Evolutionary conservation across 2,797 vertebrate species (phyloP), one percentile per base, ranked within the genome.

Genomic region (Gila robusta): DNA sequence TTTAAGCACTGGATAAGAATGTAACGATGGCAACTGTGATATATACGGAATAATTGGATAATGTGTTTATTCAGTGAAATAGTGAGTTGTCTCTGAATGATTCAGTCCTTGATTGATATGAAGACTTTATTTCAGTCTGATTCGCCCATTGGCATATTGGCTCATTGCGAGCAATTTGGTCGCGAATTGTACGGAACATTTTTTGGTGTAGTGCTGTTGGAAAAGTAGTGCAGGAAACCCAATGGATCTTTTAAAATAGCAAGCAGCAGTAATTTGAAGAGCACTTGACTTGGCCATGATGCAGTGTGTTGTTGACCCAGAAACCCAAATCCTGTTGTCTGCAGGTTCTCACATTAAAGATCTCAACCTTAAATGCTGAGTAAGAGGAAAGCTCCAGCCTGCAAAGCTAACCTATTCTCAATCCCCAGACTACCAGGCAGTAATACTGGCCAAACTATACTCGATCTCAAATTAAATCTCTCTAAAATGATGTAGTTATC

Each of bases 281-380:
- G 44, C 72, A 77, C 32, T 66, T 76, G 32, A 77, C 32, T 66
- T 76, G 32, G 72, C 62, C 47, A 11, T 72, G 41, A 82, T 49
- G 19, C 32, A 64, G 41, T 49, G 41, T 80, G 41, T 66, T 80
- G 64, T 49, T 87, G 82, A 84, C 82, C 82, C 17, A 66, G 82
- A 87, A 87, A 87, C 81, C 66, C 41, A 84, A 74, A 73, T 87
- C 44, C 21, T 26, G 5, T 37, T 67, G 26, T 52, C 26, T 80
- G 47, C 6, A 49, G 35, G 17, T 44, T 67, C 81, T 66, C 82
- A 8, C 69, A 41, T 72, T 49, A 49, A 49, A 49, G 47, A 49
- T 49, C 47, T 49, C 47, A 83, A 66, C 74, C 32, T 28, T 26
- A 79, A 69, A 26, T 79, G 74, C 83, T 71, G 47, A 84, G 83